Evolutionary conservation across 2,113 vertebrate genomes (phyloP).

Genomic region (Tamias sibiricus): DNA sequence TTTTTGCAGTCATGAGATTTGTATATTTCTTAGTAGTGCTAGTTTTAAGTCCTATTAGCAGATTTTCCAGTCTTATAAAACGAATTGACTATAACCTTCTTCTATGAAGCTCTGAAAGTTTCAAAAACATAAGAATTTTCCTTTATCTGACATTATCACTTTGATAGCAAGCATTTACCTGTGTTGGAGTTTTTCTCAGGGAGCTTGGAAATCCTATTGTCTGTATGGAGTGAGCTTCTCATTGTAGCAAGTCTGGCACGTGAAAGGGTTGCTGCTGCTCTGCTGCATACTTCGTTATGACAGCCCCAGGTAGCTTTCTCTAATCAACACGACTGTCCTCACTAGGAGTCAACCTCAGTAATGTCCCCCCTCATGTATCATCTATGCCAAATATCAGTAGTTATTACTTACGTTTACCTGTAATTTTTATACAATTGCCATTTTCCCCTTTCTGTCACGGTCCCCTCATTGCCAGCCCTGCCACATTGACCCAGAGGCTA

Average conservation of each 20-base stretch:
- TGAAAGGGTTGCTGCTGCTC: not conserved
- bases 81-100: not conserved
- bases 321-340: not conserved
- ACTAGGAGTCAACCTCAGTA: not conserved
- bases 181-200: not conserved
- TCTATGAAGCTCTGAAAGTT: not conserved
- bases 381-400: not conserved
- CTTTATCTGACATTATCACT: not conserved
- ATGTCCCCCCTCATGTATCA: not conserved
- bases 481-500: not conserved
- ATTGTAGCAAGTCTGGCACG: not conserved
- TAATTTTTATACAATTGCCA: not conserved
- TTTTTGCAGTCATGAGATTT: not conserved
- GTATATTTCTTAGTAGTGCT: not conserved
- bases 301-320: not conserved
- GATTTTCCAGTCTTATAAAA: slow-evolving; percentile 16
- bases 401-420: not conserved
- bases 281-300: not conserved
- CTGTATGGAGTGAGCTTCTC: not conserved
- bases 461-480: not conserved
- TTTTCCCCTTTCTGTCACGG: not conserved
- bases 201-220: not conserved
- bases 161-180: not conserved
- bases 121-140: not conserved
- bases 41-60: not conserved